Evolutionary conservation across 2,888 invertebrate species (phyloP).

Genomic region (Tetanocera ferruginea): DNA sequence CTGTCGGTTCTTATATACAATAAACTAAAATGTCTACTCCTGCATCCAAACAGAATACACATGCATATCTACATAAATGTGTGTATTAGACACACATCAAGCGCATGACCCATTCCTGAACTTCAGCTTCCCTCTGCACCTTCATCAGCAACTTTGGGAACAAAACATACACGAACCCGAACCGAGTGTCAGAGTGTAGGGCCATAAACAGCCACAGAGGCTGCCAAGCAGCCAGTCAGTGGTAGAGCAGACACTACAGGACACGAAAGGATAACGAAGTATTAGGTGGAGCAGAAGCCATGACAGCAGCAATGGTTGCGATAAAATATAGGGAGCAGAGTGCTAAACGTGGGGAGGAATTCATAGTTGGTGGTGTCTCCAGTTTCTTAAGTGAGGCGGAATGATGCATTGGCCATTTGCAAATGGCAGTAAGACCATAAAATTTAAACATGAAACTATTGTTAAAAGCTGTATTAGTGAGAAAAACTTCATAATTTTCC

Average conservation of each 20-base stretch:
- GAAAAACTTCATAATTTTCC: neutral
- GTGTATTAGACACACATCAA: slow-evolving; percentile 45
- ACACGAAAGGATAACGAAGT: slow-evolving; percentile 58
- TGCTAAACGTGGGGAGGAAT: neutral
- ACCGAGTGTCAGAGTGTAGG: slow-evolving; percentile 49
- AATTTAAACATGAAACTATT: neutral
- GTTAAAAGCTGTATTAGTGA: neutral
- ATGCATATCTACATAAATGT: neutral
- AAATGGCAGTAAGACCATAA: neutral
- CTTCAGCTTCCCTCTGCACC: slow-evolving; percentile 44
- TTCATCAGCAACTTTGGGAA: neutral
- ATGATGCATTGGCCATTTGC: neutral
- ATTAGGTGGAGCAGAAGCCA: slow-evolving; percentile 68
- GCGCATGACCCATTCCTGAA: slow-evolving; percentile 67
- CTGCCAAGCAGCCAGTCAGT: slow-evolving; percentile 50
- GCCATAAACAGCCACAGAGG: slow-evolving; percentile 36
- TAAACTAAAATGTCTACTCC: neutral
- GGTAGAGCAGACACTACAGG: slow-evolving; percentile 57
- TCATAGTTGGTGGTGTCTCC: neutral
- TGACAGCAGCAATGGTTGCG: slow-evolving; percentile 63
- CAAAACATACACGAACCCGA: slow-evolving; percentile 52
- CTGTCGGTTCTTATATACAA: no score
- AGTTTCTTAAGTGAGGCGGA: neutral
- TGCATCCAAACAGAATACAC: neutral
- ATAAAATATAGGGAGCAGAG: slow-evolving; percentile 51